Base-by-base conservation (phyloP, 2,888 invertebrate genomes). In the Druceiella hillmani region DNA sequence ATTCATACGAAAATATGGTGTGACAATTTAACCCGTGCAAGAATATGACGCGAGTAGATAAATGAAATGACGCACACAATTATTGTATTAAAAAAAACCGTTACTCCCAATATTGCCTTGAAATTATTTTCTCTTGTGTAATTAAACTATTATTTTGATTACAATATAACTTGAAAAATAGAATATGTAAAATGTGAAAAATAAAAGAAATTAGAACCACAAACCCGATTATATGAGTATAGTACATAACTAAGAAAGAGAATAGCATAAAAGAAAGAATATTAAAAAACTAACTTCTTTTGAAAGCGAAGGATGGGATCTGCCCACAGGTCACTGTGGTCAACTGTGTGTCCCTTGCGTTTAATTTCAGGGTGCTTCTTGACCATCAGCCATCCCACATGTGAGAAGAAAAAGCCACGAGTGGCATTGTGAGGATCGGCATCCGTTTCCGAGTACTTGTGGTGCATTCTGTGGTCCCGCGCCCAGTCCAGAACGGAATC, bases 351-450 rank as follows among this genome's bases (percentile, higher is more conserved):
- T 42, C 94, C 94, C 57, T 91, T 93, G 33, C 74, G 77, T 53
- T 79, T 87, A 42, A 97, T 90, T 52, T 90, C 85, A 0, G 90
- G 89, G 58, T 95, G 95, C 61, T 95, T 95, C 50, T 81, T 79
- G 57, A 85, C 84, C 40, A 95, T 61, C 42, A 97, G 69, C 97
- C 97, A 97, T 40, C 97, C 97, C 38, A 95, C 74, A 62, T 97
- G 97, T 1, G 94, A 79, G 66, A 95, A 97, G 76, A 95, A 95
- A 72, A 97, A 94, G 3, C 97, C 97, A 30, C 93, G 73, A 1
- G 77, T 87, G 1, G 91, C 88, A 60, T 93, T 92, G 61, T 93
- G 92, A 0, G 93, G 93, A 64, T 94, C 93, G 2, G 92, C 93
- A 58, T 93, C 83, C 0, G 93, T 94, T 59, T 94, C 93, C 12